Evolutionary conservation across 2,888 invertebrate genomes (phyloP).

Genomic region (Hedya salicella): DNA sequence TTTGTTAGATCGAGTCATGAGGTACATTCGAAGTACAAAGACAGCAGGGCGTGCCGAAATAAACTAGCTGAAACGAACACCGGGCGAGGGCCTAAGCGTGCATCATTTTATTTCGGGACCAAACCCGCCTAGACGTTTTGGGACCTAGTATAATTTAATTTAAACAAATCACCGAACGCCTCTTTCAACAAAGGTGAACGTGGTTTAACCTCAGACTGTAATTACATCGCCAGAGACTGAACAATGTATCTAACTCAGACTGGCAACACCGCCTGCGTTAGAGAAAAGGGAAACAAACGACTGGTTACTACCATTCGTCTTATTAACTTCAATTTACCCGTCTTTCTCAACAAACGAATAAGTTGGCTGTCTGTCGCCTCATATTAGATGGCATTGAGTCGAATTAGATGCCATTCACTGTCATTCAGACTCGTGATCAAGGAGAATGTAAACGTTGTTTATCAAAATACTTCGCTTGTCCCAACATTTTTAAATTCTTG

Average conservation of each 20-base stretch:
- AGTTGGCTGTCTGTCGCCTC: slow-evolving; percentile 43
- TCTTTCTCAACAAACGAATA: slow-evolving; percentile 46
- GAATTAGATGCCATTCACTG: slow-evolving; percentile 24
- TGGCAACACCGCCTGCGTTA: slow-evolving; percentile 22
- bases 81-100: slow-evolving; percentile 14
- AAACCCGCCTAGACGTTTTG: slow-evolving; percentile 50
- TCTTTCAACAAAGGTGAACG: slow-evolving; percentile 35
- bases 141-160: slow-evolving; percentile 55
- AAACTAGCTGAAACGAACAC: slow-evolving; percentile 50
- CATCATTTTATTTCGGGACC: slow-evolving; percentile 48
- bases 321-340: slow-evolving; percentile 58
- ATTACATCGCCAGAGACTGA: slow-evolving; percentile 21
- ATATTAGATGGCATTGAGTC: slow-evolving; percentile 2
- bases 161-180: slow-evolving; percentile 7
- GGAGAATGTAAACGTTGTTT: background rate
- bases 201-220: slow-evolving; percentile 36
- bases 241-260: slow-evolving; percentile 36
- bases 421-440: slow-evolving; percentile 13
- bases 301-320: slow-evolving; percentile 54
- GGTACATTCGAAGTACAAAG: slow-evolving; percentile 24
- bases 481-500: too few species aligned
- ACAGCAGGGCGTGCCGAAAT: slow-evolving; percentile 38
- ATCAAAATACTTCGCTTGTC: background rate
- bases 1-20: too few species aligned
- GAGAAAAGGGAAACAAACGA: slow-evolving; percentile 46